Evolutionary conservation across 2,113 vertebrate genomes (phyloP), one percentile per base, ranked within the genome.

Genomic region (Etheostoma cragini): DNA sequence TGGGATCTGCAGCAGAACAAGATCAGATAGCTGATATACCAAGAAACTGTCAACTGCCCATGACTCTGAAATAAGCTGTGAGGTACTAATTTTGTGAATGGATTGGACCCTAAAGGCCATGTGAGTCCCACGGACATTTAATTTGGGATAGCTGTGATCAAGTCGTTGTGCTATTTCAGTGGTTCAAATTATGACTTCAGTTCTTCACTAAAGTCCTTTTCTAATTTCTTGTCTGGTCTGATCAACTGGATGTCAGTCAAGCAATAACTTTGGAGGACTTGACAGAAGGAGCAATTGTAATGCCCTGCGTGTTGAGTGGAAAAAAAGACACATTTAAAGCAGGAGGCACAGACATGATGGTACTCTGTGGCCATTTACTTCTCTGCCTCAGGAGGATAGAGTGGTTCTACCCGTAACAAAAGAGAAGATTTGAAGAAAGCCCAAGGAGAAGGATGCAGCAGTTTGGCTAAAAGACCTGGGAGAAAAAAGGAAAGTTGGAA

Each of bases 1-100:
- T 87, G 84, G 89, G 91, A 91, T 93, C 90, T 88, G 92, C 92
- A 88, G 88, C 89, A 91, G 85, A 93, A 87, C 82, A 66, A 87
- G 90, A 94, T 93, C 92, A 90, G 91, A 90, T 88, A 88, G 90
- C 91, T 79, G 80, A 86, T 72, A 75, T 81, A 83, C 87, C 52
- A 57, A 90, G 82, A 88, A 89, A 86, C 78, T 73, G 76, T 30
- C 57, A 63, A 66, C 68, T 74, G 67, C 64, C 17, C 77, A 42
- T 75, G 72, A 66, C 70, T 85, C 76, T 63, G 65, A 78, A 90
- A 85, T 80, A 71, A 87, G 19, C 80, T 70, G 54, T 35, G 72
- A 69, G 66, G 83, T 63, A 83, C 49, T 69, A 49, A 77, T 72
- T 85, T 83, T 84, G 81, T 76, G 30, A 82, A 58, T 71, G 54